Evolutionary conservation across 1,140 invertebrate species (phyloP).

Genomic region (Caenorhabditis latens): DNA sequence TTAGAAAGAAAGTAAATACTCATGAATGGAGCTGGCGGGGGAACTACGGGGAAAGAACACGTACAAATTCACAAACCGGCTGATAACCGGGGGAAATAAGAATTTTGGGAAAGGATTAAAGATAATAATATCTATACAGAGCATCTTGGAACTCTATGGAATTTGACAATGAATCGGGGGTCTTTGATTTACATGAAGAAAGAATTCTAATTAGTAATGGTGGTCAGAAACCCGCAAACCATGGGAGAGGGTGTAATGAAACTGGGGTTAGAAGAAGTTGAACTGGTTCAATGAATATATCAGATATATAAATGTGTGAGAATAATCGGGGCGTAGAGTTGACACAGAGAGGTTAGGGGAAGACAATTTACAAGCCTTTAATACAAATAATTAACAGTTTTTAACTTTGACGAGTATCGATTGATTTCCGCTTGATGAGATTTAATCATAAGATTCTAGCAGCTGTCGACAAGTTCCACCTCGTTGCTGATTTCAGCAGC

Average conservation of each 20-base stretch:
- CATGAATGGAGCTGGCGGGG: neutral
- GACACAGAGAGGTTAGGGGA: neutral
- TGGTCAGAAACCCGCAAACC: constrained; percentile 12
- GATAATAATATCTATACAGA: neutral
- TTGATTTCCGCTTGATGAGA: neutral
- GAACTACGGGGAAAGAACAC: constrained; percentile 16
- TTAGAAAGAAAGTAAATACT: neutral
- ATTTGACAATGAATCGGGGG: neutral
- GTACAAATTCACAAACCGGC: constrained; percentile 52
- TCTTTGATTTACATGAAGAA: neutral
- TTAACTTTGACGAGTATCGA: neutral
- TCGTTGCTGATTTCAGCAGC: constrained; percentile 32
- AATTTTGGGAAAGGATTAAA: neutral
- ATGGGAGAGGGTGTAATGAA: constrained; percentile 17
- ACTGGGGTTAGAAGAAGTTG: neutral
- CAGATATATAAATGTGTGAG: too few relatives aligned
- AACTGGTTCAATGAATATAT: neutral
- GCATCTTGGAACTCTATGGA: neutral
- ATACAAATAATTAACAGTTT: neutral
- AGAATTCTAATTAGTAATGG: constrained; percentile 7
- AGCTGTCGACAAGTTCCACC: constrained; percentile 44
- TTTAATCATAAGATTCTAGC: neutral
- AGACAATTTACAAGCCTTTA: neutral
- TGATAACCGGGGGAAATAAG: constrained; percentile 38
- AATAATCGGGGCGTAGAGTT: too few relatives aligned